Conservation (phyloP, 2,797 vertebrate species). For the Xerus rutilus region DNA sequence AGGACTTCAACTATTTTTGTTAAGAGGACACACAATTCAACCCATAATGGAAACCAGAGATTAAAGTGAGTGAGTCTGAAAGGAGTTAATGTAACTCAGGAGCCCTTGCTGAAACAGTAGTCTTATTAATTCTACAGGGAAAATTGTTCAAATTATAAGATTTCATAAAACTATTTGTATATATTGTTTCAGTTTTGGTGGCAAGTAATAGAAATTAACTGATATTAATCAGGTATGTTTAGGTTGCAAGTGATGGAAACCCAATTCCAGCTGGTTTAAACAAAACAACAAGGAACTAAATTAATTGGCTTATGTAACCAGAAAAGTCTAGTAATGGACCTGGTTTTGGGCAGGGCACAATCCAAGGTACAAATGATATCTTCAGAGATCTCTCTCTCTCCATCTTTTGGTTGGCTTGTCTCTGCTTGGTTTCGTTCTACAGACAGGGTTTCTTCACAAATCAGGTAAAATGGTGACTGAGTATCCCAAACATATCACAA, state of each 20-base stretch:
- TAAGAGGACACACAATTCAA: background rate
- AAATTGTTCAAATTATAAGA: background rate
- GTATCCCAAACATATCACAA: background rate
- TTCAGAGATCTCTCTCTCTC: background rate
- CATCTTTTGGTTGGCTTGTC: background rate
- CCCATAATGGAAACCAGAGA: background rate
- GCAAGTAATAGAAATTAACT: constrained; percentile 3
- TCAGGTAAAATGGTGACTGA: background rate
- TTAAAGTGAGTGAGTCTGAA: background rate
- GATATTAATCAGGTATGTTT: background rate
- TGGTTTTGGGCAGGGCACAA: background rate
- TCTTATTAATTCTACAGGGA: background rate
- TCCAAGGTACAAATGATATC: background rate
- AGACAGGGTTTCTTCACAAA: background rate
- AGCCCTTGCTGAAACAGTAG: background rate
- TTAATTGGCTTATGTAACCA: background rate
- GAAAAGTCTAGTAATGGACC: background rate
- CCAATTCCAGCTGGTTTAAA: background rate
- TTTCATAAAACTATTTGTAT: constrained; percentile 15
- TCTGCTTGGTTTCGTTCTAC: constrained; percentile 7
- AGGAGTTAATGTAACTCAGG: background rate
- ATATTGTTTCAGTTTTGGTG: background rate
- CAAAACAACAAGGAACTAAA: background rate
- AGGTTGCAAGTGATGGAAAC: background rate
- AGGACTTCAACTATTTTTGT: background rate